Conservation (phyloP, 1,140 invertebrate genomes). For the Tetramorium parvispinum region DNA sequence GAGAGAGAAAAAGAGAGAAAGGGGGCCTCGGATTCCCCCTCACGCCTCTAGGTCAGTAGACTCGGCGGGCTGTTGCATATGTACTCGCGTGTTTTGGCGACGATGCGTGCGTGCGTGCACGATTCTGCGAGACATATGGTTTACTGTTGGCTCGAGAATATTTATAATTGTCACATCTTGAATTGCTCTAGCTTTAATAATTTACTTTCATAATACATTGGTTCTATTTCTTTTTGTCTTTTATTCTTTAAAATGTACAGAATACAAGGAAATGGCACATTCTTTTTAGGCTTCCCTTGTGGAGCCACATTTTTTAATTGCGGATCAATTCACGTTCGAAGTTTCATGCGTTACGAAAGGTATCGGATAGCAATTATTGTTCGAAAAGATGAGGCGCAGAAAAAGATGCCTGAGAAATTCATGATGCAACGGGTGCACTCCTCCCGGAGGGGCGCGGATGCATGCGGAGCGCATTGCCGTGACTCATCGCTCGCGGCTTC, state of each 20-base stretch:
- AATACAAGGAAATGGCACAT: neutral
- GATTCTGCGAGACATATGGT: neutral
- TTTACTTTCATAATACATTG: neutral
- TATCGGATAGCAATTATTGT: neutral
- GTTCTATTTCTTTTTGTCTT: neutral
- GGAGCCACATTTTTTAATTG: neutral
- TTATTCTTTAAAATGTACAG: neutral
- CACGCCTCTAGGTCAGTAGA: slow-evolving; percentile 67
- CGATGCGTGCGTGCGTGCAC: neutral
- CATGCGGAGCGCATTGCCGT: slow-evolving; percentile 26
- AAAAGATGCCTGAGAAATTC: neutral
- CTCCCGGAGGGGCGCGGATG: slow-evolving; percentile 15
- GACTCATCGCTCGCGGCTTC: slow-evolving; percentile 45
- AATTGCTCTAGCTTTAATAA: neutral
- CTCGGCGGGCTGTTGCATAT: slow-evolving; percentile 3
- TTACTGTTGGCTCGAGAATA: neutral
- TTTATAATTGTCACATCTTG: neutral
- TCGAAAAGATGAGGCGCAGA: neutral
- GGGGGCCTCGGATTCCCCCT: slow-evolving; percentile 15
- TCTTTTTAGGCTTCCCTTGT: neutral
- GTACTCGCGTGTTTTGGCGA: slow-evolving; percentile 20
- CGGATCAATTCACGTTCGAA: neutral
- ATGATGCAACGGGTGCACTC: neutral
- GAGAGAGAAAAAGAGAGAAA: neutral
- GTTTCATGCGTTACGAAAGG: neutral